Percentiles rank a stretch among this genome's conserved stretches.
Conservation (phyloP, 2,888 invertebrate genomes). For the Stratiomys singularior region DNA sequence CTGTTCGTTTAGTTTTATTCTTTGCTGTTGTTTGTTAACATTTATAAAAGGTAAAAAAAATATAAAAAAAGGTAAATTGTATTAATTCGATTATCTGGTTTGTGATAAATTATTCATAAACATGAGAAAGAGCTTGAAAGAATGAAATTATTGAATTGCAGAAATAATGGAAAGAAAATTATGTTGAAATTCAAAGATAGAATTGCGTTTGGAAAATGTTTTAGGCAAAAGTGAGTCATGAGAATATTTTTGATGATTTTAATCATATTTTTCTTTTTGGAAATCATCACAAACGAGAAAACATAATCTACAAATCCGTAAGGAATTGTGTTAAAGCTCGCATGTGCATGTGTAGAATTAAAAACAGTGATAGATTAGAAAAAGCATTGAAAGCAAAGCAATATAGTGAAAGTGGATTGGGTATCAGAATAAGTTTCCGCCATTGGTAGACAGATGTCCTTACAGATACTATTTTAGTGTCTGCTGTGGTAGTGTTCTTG, state of each 20-base stretch:
- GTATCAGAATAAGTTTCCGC: no score
- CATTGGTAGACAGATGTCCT: no score
- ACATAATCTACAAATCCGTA: neutral
- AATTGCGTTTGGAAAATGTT: no score
- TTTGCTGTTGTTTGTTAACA: slow-evolving; percentile 33
- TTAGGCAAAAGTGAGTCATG: no score
- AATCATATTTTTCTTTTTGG: neutral
- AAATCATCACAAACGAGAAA: neutral
- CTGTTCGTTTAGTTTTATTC: slow-evolving; percentile 35
- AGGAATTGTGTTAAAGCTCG: neutral
- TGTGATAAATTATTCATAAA: slow-evolving; percentile 39
- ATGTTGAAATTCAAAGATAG: neutral
- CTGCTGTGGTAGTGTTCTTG: no score
- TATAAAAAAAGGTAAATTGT: slow-evolving; percentile 14
- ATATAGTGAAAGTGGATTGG: no score
- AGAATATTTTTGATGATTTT: neutral
- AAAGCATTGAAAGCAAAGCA: no score
- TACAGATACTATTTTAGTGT: no score
- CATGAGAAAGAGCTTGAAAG: neutral
- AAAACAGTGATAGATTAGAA: neutral
- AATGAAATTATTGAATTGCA: neutral
- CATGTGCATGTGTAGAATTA: neutral
- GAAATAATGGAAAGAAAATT: neutral
- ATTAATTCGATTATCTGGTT: slow-evolving; percentile 23
- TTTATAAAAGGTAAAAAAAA: neutral